These are phyloP conservation scores for Macaca fascicularis DNA, from an alignment of 2,113 vertebrate genomes.

Conservation along the genomic window T2T-MFA8v1.1 NC_088378.1:115622001-115622500, in stretches of 20 bases:
- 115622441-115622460: neutral
- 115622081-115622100: conserved; percentile 3
- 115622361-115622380: neutral
- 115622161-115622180: neutral
- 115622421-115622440: neutral
- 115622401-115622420: neutral
- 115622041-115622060: neutral
- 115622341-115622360: neutral
- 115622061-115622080: neutral
- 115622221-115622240: neutral
- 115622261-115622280: neutral
- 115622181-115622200: neutral
- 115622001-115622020: neutral
- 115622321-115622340: neutral
- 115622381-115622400: neutral
- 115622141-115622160: neutral
- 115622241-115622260: neutral
- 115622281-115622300: neutral
- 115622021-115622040: conserved; percentile 20
- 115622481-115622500: neutral
- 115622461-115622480: neutral
- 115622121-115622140: neutral
- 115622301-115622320: neutral
- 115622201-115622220: neutral
- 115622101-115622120: neutral